Conservation (phyloP, 2,888 invertebrate species). For the Drosophila austrosaltans region DNA sequence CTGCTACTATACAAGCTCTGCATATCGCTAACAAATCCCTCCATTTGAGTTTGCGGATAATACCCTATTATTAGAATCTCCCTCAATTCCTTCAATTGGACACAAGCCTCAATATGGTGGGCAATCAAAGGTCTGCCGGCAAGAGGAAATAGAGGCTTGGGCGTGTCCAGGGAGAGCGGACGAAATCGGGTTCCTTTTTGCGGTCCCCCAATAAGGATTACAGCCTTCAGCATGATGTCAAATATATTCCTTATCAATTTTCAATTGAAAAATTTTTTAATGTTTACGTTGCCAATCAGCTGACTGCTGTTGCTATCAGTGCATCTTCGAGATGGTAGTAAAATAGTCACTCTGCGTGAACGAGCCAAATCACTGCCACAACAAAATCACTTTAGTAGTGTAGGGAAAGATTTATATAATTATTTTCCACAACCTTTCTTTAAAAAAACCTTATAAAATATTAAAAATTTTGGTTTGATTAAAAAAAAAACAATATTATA, state of each 20-base stretch:
- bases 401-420: background rate
- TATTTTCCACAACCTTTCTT: too few species aligned
- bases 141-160: slow-evolving; percentile 98
- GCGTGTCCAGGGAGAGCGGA: slow-evolving; percentile 97
- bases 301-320: slow-evolving; percentile 6
- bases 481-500: too few species aligned
- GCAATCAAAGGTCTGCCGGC: slow-evolving; percentile 98
- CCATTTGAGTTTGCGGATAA: slow-evolving; percentile 93
- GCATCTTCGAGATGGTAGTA: background rate
- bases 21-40: slow-evolving; percentile 94
- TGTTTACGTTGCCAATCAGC: slow-evolving; percentile 70
- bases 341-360: background rate
- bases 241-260: slow-evolving; percentile 41
- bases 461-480: too few species aligned
- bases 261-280: slow-evolving; percentile 43
- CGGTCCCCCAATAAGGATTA: slow-evolving; percentile 96
- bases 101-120: slow-evolving; percentile 98
- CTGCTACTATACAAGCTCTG: slow-evolving; percentile 89
- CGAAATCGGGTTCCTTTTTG: slow-evolving; percentile 98
- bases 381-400: background rate
- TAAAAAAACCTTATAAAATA: too few species aligned
- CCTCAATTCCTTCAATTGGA: slow-evolving; percentile 89
- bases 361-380: background rate
- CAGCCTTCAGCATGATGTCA: slow-evolving; percentile 89
- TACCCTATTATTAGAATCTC: slow-evolving; percentile 98